Base-by-base conservation (phyloP, 2,113 vertebrate genomes). In the Corythaeola cristata region DNA sequence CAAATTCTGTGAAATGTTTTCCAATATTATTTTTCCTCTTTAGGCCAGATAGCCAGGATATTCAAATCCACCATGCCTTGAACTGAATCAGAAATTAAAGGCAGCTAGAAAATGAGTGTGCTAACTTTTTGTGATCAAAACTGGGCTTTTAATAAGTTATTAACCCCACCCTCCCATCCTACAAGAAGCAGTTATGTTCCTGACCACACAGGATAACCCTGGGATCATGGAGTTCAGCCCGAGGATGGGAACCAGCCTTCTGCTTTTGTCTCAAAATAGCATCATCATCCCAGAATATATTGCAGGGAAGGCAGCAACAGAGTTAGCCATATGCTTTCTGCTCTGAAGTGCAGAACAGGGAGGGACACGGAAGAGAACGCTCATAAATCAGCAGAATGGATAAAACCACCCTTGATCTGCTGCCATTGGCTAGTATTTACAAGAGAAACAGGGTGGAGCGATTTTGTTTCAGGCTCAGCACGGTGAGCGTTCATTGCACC, bases 241-340 rank as follows among this genome's bases (percentile, higher is more conserved):
- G 0, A 86, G 56, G 91, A 89, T 86, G 73, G 56, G 85, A 97
- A 89, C 33, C 9, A 90, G 88, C 35, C 39, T 90, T 77, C 83
- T 89, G 88, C 15, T 96, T 74, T 44, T 86, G 49, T 81, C 90
- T 86, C 85, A 90, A 93, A 94, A 96, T 75, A 96, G 91, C 74
- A 89, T n/a, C 80, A 53, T 33, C 58, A 24, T 41, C 84, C 37
- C 79, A 93, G 32, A 86, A 93, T 12, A 50, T 7, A 60, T 76
- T 94, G 78, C 39, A 80, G 52, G 44, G 20, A 72, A 90, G 41
- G 56, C 35, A 93, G n/a, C 37, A 85, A 67, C 41, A 88, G 45
- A 93, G 47, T 49, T 60, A 89, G 44, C 78, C 73, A 53, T 47
- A 68, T 21, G 28, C 35, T 53, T 88, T 78, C 76, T 92, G 56